phyloP scores from a whole-genome alignment of 1,140 invertebrate genomes.

The Drosophila subpulchrella region DNA sequence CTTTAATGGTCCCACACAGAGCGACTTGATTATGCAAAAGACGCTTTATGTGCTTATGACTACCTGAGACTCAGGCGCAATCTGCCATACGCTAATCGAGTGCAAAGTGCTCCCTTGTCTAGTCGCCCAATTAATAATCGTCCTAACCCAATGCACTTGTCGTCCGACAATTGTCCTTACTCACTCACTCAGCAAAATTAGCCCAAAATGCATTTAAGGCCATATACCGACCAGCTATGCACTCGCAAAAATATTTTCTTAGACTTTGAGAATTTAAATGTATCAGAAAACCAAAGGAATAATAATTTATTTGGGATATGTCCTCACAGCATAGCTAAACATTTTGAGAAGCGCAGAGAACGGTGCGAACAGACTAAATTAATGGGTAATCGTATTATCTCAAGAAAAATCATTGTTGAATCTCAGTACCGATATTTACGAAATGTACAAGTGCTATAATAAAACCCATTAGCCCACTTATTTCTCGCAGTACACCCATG shows the following conservation, averaged over 20 bases:
- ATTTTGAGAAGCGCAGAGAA: neutral
- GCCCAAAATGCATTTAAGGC: conserved; percentile 7
- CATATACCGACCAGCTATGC: neutral
- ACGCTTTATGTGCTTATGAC: neutral
- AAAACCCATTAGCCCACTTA: neutral
- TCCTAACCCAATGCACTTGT: conserved; percentile 19
- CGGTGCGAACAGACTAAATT: neutral
- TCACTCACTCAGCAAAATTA: conserved; percentile 47
- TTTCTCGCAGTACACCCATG: neutral
- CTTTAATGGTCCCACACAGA: neutral
- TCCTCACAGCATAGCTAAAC: neutral
- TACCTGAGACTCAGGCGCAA: conserved; percentile 2
- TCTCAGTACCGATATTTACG: too few species aligned
- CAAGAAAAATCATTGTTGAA: too few species aligned
- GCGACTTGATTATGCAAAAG: conserved; percentile 3
- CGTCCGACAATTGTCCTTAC: conserved; percentile 35
- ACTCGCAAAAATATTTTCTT: neutral
- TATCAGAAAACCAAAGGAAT: too few species aligned
- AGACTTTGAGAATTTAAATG: neutral
- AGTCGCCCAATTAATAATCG: conserved; percentile 31
- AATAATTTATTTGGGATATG: too few species aligned
- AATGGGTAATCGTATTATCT: too few species aligned
- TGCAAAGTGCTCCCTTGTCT: conserved; percentile 15
- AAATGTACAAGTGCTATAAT: too few species aligned
- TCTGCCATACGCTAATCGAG: conserved; percentile 21